Evolutionary conservation across 2,888 invertebrate species (phyloP).

Genomic region (Tenthredo amoena): DNA sequence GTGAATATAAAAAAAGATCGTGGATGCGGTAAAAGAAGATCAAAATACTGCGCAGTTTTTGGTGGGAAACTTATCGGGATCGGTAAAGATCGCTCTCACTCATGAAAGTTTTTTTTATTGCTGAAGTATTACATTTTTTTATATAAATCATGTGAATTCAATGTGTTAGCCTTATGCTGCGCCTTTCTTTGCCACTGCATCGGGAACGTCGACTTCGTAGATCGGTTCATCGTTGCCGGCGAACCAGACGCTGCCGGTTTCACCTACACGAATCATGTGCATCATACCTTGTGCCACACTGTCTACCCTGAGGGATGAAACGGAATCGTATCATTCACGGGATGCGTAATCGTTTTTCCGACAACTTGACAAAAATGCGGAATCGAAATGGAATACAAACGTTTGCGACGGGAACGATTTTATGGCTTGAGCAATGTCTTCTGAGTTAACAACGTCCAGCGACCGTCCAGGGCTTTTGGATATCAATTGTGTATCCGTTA

Average conservation of each 20-base stretch:
- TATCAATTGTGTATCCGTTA: conserved; percentile 71
- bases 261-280: conserved; percentile 64
- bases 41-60: no score
- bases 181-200: neutral
- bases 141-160: neutral
- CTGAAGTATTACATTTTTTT: neutral
- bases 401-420: conserved; percentile 65
- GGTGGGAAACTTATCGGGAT: conserved; percentile 2
- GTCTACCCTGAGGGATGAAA: conserved; percentile 61
- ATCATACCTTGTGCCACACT: conserved; percentile 70
- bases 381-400: conserved; percentile 60
- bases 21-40: no score
- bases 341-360: neutral
- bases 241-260: conserved; percentile 74
- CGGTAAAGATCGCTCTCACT: neutral
- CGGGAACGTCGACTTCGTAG: conserved; percentile 61
- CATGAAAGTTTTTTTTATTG: neutral
- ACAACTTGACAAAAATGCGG: neutral
- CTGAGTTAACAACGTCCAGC: conserved; percentile 64
- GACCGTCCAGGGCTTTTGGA: conserved; percentile 59
- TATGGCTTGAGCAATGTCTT: conserved; percentile 61
- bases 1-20: no score
- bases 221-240: conserved; percentile 72
- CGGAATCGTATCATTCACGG: neutral
- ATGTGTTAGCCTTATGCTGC: neutral